phyloP scores from a whole-genome alignment of 2,113 vertebrate species.

The Ceratotherium simum region DNA sequence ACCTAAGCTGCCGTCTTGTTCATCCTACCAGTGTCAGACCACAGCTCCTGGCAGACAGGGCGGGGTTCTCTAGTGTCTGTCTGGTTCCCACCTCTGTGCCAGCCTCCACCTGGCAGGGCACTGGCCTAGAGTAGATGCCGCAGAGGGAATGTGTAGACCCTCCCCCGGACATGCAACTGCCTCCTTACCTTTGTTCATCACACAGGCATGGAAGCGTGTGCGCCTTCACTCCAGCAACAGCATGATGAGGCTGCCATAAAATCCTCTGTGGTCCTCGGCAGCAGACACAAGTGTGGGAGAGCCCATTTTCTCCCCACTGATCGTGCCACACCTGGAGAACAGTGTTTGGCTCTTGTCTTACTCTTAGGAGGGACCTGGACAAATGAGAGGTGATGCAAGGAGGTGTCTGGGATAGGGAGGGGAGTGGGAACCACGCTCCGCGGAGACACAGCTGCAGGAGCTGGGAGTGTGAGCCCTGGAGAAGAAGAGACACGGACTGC shows the following conservation, averaged over 20 bases:
- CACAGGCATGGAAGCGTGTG: accelerated
- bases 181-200: background rate
- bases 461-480: background rate
- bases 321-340: background rate
- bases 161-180: background rate
- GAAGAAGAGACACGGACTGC: background rate
- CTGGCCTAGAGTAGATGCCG: background rate
- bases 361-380: background rate
- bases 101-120: background rate
- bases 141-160: background rate
- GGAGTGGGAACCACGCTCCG: background rate
- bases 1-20: background rate
- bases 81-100: background rate
- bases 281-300: background rate
- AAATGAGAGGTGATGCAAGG: background rate
- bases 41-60: background rate
- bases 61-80: background rate
- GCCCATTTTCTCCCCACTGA: background rate
- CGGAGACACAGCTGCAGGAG: background rate
- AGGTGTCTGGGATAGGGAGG: background rate
- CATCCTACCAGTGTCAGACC: background rate
- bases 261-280: background rate
- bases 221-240: background rate
- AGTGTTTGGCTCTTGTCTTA: background rate
- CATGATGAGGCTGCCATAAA: background rate